phyloP scores from a whole-genome alignment of 2,113 vertebrate species.

The Archilochus colubris region DNA sequence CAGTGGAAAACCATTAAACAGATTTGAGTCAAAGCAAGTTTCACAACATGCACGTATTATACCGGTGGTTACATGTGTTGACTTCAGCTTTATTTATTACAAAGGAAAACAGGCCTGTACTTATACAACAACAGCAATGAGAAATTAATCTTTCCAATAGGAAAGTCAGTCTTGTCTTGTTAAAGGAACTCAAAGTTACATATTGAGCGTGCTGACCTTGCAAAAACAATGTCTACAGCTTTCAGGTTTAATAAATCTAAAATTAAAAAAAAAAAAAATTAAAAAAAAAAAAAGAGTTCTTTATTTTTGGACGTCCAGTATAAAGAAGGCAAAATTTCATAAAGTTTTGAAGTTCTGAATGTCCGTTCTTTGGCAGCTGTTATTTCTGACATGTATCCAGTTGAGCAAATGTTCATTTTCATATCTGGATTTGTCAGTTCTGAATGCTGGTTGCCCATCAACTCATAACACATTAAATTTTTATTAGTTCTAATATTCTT shows the following conservation, averaged over 20 bases:
- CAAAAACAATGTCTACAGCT: slow-evolving; percentile 31
- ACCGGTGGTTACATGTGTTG: slow-evolving; percentile 63
- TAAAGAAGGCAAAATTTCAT: neutral
- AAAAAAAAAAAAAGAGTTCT: neutral
- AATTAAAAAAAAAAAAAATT: neutral
- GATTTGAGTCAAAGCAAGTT: slow-evolving; percentile 65
- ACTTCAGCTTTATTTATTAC: slow-evolving; percentile 72
- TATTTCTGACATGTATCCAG: neutral
- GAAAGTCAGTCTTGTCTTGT: slow-evolving; percentile 65
- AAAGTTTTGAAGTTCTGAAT: neutral
- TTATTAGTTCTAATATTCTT: neutral
- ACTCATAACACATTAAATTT: neutral
- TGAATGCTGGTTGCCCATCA: neutral
- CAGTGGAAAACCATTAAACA: slow-evolving; percentile 71
- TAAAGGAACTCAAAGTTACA: slow-evolving; percentile 52
- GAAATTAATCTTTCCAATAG: slow-evolving; percentile 66
- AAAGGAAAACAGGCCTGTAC: slow-evolving; percentile 67
- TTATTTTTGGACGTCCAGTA: neutral
- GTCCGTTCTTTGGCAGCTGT: neutral
- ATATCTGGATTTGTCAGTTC: neutral
- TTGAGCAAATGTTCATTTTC: neutral
- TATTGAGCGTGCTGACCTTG: slow-evolving; percentile 42
- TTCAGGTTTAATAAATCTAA: slow-evolving; percentile 34
- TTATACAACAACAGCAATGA: slow-evolving; percentile 56
- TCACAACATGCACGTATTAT: slow-evolving; percentile 54